phyloP scores from a whole-genome alignment of 2,888 invertebrate species.

The Plusia festucae region DNA sequence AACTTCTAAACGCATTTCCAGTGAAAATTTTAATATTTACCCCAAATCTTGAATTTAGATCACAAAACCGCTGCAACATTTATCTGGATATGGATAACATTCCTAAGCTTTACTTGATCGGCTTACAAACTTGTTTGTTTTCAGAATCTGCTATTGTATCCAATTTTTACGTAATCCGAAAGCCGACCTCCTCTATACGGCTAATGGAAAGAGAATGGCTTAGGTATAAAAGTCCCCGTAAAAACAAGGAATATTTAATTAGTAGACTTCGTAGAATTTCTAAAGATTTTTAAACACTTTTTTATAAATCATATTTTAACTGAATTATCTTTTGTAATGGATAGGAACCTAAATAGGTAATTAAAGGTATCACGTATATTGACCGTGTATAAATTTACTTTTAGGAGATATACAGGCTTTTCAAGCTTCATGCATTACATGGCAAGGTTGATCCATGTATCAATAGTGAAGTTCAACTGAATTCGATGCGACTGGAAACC shows the following conservation, averaged over 20 bases:
- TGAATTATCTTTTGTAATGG: too few relatives aligned
- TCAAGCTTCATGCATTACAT: too few relatives aligned
- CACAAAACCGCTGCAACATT: background rate
- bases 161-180: background rate
- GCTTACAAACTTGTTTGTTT: constrained; percentile 1
- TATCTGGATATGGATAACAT: background rate
- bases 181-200: background rate
- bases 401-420: too few relatives aligned
- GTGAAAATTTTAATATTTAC: background rate
- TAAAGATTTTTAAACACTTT: too few relatives aligned
- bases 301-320: background rate
- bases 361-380: too few relatives aligned
- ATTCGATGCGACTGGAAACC: too few relatives aligned
- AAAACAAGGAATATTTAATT: background rate
- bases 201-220: background rate
- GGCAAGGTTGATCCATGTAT: too few relatives aligned
- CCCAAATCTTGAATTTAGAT: background rate
- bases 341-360: too few relatives aligned
- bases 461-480: too few relatives aligned
- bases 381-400: too few relatives aligned
- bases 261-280: background rate
- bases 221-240: too few relatives aligned
- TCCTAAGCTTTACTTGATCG: background rate
- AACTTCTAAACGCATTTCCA: background rate
- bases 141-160: background rate